Percentiles rank a stretch among this genome's conserved stretches.
Evolutionary conservation across 2,113 vertebrate species (phyloP).

Genomic region (Circaetus cinerascens): DNA sequence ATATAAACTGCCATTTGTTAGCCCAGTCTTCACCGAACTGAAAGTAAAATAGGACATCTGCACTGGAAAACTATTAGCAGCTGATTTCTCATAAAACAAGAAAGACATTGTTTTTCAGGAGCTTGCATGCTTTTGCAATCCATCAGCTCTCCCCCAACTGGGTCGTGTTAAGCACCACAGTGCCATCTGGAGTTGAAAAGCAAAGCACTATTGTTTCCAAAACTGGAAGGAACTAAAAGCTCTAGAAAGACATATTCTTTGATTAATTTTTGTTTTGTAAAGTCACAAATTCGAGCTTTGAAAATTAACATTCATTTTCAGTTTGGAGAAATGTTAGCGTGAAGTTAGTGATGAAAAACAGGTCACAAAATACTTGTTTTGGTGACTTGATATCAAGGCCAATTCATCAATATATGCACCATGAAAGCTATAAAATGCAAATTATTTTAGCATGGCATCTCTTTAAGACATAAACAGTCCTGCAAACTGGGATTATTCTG

Average conservation of each 20-base stretch:
- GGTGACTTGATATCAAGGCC: neutral
- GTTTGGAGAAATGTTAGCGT: neutral
- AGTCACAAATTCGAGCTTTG: neutral
- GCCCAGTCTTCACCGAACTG: neutral
- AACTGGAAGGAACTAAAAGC: neutral
- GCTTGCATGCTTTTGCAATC: neutral
- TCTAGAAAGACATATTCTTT: rapidly evolving
- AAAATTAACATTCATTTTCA: neutral
- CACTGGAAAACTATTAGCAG: neutral
- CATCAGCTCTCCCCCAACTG: neutral
- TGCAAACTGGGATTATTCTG: neutral
- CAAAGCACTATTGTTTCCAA: neutral
- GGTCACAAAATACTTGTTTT: neutral
- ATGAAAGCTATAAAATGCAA: neutral
- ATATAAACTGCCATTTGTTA: constrained; percentile 17
- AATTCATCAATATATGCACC: neutral
- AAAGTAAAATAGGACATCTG: constrained; percentile 35
- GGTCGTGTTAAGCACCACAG: neutral
- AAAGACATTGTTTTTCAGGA: constrained; percentile 3
- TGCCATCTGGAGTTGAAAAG: constrained; percentile 28
- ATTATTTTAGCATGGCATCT: neutral
- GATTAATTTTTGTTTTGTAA: neutral
- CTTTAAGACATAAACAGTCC: neutral
- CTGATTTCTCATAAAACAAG: constrained; percentile 14
- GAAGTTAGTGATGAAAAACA: neutral